These are phyloP conservation scores for Nicator chloris DNA, from an alignment of 2,113 vertebrate genomes.

Conservation along the genomic window DNA sequence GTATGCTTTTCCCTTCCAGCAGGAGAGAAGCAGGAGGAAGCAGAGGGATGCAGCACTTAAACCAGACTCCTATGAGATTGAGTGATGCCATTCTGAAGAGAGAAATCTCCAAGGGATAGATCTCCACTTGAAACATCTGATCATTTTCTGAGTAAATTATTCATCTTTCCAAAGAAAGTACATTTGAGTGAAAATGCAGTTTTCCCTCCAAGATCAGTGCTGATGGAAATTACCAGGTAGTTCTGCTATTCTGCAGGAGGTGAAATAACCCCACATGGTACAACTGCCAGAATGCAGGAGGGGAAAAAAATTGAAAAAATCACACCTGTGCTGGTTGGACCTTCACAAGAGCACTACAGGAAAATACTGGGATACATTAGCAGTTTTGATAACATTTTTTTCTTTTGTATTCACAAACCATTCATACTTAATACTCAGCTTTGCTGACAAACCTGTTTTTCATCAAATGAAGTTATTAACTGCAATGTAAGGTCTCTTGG, in stretches of 20 bases:
- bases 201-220: neutral
- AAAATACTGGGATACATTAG: neutral
- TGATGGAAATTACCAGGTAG: neutral
- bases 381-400: neutral
- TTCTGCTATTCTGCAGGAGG: neutral
- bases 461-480: neutral
- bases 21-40: neutral
- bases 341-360: neutral
- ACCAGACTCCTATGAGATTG: neutral
- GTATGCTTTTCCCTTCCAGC: neutral
- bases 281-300: neutral
- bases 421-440: neutral
- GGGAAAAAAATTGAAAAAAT: neutral
- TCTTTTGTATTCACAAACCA: neutral
- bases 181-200: neutral
- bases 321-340: neutral
- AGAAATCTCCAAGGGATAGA: neutral
- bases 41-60: neutral
- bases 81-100: neutral
- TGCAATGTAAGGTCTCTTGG: neutral
- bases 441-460: neutral
- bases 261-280: neutral
- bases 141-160: neutral
- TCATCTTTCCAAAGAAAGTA: neutral
- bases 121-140: neutral